Percentiles rank a stretch among this genome's conserved stretches.
phyloP scores from a whole-genome alignment of 2,113 vertebrate genomes.

The Microcebus tavaratra region DNA sequence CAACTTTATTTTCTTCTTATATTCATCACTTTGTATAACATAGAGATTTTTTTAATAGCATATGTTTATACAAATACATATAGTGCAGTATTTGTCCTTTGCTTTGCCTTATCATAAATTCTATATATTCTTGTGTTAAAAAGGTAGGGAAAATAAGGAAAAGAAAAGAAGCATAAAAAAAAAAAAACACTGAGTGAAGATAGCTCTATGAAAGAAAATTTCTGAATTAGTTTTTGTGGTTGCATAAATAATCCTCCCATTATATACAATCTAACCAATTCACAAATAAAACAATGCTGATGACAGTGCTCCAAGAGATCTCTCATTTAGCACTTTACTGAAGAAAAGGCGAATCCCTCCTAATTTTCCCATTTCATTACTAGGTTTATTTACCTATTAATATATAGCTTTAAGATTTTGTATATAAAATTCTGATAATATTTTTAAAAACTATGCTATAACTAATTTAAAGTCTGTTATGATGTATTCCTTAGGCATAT shows the following conservation, averaged over 20 bases:
- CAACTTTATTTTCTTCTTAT: not conserved
- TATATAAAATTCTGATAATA: not conserved
- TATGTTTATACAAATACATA: not conserved
- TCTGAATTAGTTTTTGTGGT: not conserved
- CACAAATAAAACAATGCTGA: not conserved
- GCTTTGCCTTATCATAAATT: not conserved
- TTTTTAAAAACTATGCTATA: no score
- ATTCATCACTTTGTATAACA: not conserved
- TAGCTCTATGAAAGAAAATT: not conserved
- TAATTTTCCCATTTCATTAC: not conserved
- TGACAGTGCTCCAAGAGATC: not conserved
- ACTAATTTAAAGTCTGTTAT: not conserved
- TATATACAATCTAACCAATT: not conserved
- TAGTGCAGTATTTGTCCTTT: not conserved
- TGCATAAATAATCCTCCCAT: not conserved
- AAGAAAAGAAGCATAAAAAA: not conserved
- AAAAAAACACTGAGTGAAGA: not conserved
- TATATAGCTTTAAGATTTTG: not conserved
- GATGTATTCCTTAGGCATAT: not conserved
- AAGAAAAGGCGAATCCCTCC: not conserved
- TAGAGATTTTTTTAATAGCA: not conserved
- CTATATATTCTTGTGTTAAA: not conserved
- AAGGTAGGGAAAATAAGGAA: not conserved
- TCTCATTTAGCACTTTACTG: not conserved
- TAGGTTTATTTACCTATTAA: not conserved